Percentiles rank a stretch among this genome's conserved stretches.
These are phyloP conservation scores for Pheosia gnoma DNA, from an alignment of 2,888 invertebrate genomes.

Conservation along the genomic window DNA sequence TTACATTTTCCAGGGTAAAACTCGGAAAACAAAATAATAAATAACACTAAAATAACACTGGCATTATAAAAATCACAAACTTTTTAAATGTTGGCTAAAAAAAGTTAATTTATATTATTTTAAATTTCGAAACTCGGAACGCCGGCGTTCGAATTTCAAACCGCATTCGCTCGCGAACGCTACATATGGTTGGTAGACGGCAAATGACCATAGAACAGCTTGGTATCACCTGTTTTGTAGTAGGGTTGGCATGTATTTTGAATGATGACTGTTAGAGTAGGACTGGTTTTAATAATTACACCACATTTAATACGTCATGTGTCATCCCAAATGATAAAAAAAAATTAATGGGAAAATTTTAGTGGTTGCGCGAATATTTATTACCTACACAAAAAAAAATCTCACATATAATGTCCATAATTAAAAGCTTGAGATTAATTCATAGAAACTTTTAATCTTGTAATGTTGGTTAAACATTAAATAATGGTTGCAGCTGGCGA, in stretches of 20 bases:
- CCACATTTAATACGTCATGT: not conserved
- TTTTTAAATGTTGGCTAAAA: constrained; percentile 31
- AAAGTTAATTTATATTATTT: constrained; percentile 19
- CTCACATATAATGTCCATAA: not conserved
- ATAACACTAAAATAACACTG: constrained; percentile 19
- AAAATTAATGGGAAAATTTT: not conserved
- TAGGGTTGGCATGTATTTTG: constrained; percentile 34
- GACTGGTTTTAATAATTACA: constrained; percentile 3
- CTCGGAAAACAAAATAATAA: not conserved
- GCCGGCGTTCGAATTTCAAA: constrained; percentile 51
- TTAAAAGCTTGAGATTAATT: too few species aligned
- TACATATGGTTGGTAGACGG: constrained; percentile 61
- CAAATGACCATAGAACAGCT: constrained; percentile 67
- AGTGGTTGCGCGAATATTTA: not conserved
- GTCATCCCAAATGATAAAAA: not conserved
- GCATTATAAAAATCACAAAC: constrained; percentile 21
- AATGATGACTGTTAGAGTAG: constrained; percentile 10
- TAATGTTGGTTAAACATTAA: too few species aligned
- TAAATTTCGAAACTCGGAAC: constrained; percentile 36
- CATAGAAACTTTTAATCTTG: too few species aligned
- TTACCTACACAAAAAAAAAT: not conserved
- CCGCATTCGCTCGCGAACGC: constrained; percentile 59
- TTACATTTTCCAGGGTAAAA: not conserved
- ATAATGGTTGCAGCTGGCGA: too few species aligned
- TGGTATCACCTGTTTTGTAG: constrained; percentile 53